Evolutionary conservation across 2,113 vertebrate genomes (phyloP).

Genomic region (Muntiacus reevesi): DNA sequence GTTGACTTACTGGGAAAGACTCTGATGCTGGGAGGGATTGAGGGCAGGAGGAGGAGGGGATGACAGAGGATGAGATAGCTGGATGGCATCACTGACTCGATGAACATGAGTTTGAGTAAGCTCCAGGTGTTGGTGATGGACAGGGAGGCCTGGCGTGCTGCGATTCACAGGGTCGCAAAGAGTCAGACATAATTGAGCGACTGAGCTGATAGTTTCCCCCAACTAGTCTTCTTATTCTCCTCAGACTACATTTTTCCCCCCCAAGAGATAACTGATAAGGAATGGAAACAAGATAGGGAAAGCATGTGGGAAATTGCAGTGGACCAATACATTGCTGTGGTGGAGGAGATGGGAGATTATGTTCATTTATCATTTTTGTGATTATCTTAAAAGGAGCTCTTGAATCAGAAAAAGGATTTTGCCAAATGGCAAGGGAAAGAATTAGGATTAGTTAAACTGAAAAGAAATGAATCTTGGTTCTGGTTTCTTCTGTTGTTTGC

Average conservation of each 20-base stretch:
- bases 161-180: neutral
- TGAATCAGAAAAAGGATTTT: neutral
- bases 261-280: neutral
- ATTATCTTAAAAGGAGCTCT: neutral
- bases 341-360: no score
- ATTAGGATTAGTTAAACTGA: neutral
- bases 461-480: neutral
- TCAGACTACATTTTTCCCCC: neutral
- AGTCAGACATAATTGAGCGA: accelerated
- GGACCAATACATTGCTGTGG: neutral
- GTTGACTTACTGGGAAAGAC: neutral
- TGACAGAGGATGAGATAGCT: neutral
- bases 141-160: neutral
- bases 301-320: neutral
- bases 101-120: neutral
- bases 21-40: neutral
- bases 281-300: neutral
- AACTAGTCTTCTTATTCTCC: neutral
- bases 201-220: neutral
- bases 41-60: no score
- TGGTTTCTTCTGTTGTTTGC: neutral
- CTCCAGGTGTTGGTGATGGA: neutral
- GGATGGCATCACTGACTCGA: neutral
- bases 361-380: neutral
- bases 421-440: neutral